Conservation (phyloP, 1,140 invertebrate species). For the Metaphire vulgaris region DNA sequence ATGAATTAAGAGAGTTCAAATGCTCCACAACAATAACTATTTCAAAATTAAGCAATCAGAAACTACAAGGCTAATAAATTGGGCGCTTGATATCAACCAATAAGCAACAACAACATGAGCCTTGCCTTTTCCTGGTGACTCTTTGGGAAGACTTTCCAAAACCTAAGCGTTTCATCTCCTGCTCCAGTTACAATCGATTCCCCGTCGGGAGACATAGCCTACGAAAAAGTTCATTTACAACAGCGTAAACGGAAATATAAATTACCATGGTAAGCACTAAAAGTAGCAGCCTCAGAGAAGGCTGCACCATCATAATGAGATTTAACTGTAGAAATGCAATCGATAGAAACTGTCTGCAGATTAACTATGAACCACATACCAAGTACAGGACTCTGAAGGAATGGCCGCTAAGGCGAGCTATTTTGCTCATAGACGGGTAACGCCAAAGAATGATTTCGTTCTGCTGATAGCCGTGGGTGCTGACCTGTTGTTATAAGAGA, state of each 20-base stretch:
- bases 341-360: neutral
- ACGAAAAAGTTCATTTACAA: neutral
- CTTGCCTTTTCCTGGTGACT: slow-evolving; percentile 7
- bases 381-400: slow-evolving; percentile 81
- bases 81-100: neutral
- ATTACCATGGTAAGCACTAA: no score
- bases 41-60: neutral
- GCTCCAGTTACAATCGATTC: slow-evolving; percentile 83
- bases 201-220: slow-evolving; percentile 86
- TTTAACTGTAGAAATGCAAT: neutral
- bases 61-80: neutral
- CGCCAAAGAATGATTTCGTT: slow-evolving; percentile 95
- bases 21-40: neutral
- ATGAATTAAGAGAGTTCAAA: neutral
- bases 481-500: slow-evolving; percentile 5
- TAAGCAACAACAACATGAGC: neutral
- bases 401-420: slow-evolving; percentile 61
- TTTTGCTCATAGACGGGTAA: slow-evolving; percentile 79
- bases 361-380: slow-evolving; percentile 4
- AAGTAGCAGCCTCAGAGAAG: no score
- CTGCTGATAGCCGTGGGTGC: slow-evolving; percentile 74
- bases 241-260: slow-evolving; percentile 63
- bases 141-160: slow-evolving; percentile 87
- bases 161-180: slow-evolving; percentile 84
- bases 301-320: slow-evolving; percentile 52